These are phyloP conservation scores for Caranx melampygus DNA, from an alignment of 2,113 vertebrate genomes.

Conservation along the genomic window DNA sequence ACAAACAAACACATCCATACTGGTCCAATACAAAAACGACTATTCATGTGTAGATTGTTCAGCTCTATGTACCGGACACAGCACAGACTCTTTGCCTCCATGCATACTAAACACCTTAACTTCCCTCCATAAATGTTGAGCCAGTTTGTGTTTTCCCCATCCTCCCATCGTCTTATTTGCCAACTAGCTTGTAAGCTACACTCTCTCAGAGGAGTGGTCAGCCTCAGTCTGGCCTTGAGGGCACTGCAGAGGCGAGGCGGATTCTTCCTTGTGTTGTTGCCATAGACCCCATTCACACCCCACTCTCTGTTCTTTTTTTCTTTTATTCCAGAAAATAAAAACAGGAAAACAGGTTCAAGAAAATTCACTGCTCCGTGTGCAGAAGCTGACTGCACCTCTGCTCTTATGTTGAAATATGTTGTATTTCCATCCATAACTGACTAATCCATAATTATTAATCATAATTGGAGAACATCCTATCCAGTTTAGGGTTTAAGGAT, in stretches of 20 bases:
- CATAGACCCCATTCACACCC: too few relatives aligned
- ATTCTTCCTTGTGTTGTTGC: not conserved
- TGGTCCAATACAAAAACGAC: not conserved
- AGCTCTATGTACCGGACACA: not conserved
- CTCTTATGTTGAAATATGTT: conserved; percentile 3
- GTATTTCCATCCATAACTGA: conserved; percentile 15
- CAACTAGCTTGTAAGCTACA: not conserved
- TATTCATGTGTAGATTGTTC: not conserved
- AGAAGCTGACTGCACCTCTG: conserved; percentile 5
- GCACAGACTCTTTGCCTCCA: conserved; percentile 1
- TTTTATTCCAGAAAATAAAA: not conserved
- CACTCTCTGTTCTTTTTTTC: too few relatives aligned
- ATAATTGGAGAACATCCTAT: too few relatives aligned
- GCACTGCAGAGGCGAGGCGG: not conserved
- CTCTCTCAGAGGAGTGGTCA: conserved; percentile 11
- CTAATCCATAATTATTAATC: not conserved
- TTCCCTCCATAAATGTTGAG: conserved; percentile 20
- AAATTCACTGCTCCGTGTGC: not conserved
- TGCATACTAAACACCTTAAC: conserved; percentile 31
- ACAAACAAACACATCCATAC: not conserved
- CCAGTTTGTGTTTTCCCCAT: conserved; percentile 20
- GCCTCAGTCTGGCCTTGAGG: conserved; percentile 8
- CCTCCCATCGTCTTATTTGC: conserved; percentile 22
- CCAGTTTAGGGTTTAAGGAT: too few relatives aligned
- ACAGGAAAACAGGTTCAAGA: not conserved